Evolutionary conservation across 2,888 invertebrate species (phyloP).

Genomic region (Lepidocyrtinus sp.): DNA sequence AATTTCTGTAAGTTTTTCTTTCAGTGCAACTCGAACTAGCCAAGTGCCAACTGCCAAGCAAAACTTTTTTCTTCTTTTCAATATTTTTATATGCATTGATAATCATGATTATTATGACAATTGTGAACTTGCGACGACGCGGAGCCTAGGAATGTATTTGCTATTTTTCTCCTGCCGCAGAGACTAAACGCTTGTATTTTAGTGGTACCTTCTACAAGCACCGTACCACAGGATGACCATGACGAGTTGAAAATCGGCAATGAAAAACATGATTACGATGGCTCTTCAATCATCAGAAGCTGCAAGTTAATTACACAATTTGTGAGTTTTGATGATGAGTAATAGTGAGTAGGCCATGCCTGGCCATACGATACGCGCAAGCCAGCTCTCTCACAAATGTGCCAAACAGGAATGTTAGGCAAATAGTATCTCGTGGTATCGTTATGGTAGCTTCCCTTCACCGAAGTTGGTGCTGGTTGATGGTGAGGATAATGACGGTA

Average conservation of each 20-base stretch:
- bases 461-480: background rate
- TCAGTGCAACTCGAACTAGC: no score
- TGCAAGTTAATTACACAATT: slow-evolving; percentile 57
- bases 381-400: background rate
- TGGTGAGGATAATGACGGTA: background rate
- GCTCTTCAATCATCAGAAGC: slow-evolving; percentile 51
- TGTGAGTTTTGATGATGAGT: slow-evolving; percentile 36
- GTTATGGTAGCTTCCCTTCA: background rate
- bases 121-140: background rate
- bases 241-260: slow-evolving; percentile 49
- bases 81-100: background rate
- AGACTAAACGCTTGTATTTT: background rate
- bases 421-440: background rate
- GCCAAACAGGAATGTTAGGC: background rate
- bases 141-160: background rate
- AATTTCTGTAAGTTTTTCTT: no score
- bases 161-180: background rate
- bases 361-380: no score
- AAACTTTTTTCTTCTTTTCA: no score
- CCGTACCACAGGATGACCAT: slow-evolving; percentile 35
- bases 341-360: slow-evolving; percentile 22
- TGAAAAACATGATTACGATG: slow-evolving; percentile 45
- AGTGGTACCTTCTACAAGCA: background rate
- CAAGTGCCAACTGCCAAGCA: no score
- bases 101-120: slow-evolving; percentile 10